A percentile compares a stretch with the other conserved stretches of the same genome.
Evolutionary conservation across 2,888 invertebrate species (phyloP).

Genomic region (Drosophila rellima): DNA sequence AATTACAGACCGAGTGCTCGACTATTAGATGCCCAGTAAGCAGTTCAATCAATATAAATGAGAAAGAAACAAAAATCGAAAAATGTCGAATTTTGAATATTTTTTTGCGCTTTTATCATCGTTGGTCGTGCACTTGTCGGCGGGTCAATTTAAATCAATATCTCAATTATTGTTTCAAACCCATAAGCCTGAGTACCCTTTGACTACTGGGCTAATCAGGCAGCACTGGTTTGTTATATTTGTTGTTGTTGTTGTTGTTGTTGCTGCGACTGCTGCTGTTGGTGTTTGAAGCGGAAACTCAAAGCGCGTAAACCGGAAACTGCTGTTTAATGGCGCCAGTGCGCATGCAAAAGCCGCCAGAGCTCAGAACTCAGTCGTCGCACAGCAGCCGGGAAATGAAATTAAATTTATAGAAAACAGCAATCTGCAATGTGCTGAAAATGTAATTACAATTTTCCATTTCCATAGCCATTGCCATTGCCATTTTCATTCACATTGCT

Average conservation of each 20-base stretch:
- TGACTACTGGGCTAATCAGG: slow-evolving; percentile 33
- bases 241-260: slow-evolving; percentile 23
- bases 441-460: slow-evolving; percentile 79
- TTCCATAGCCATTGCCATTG: slow-evolving; percentile 46
- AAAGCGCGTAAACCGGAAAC: slow-evolving; percentile 81
- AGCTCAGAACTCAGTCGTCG: slow-evolving; percentile 26
- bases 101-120: no score
- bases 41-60: no score
- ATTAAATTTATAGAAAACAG: slow-evolving; percentile 79
- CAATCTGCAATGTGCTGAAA: slow-evolving; percentile 76
- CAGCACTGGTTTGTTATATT: slow-evolving; percentile 28
- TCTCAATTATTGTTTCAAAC: not conserved
- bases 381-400: slow-evolving; percentile 63
- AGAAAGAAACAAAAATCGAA: no score
- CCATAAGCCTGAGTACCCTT: not conserved
- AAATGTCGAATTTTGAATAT: no score
- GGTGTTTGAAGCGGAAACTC: slow-evolving; percentile 78
- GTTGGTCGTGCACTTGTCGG: no score
- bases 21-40: not conserved
- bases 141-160: no score
- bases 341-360: slow-evolving; percentile 66
- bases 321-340: slow-evolving; percentile 77
- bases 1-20: not conserved
- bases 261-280: slow-evolving; percentile 45
- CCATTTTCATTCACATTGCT: slow-evolving; percentile 23